Evolutionary conservation across 2,888 invertebrate genomes (phyloP).

Genomic region (Drosophila longiperda): DNA sequence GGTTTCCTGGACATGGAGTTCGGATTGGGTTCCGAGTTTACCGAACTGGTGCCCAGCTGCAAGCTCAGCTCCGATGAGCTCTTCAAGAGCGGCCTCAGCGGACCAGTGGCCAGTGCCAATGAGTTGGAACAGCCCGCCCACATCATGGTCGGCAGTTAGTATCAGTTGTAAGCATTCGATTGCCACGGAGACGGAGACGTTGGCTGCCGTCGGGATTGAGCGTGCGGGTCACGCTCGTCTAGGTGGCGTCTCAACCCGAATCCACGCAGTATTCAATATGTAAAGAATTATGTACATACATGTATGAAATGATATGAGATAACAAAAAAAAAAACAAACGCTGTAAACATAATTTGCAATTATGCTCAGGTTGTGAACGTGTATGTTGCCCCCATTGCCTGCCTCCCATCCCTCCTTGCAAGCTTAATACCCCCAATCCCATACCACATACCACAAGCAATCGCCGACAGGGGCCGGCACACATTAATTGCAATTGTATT

Average conservation of each 20-base stretch:
- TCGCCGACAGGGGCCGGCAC: conserved; percentile 45
- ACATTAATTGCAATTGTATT: conserved; percentile 62
- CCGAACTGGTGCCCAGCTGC: conserved; percentile 86
- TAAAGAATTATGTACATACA: conserved; percentile 30
- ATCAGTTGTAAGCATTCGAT: conserved; percentile 81
- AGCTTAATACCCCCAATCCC: background rate
- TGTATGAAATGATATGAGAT: conserved; percentile 20
- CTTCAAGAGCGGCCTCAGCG: conserved; percentile 85
- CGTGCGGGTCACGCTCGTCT: conserved; percentile 65
- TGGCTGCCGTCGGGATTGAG: conserved; percentile 33
- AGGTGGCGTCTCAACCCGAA: conserved; percentile 43
- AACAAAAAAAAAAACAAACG: conserved; percentile 19
- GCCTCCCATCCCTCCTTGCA: conserved; percentile 7
- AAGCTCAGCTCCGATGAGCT: conserved; percentile 87
- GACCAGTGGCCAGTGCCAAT: conserved; percentile 83
- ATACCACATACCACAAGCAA: conserved; percentile 19
- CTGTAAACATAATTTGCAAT: conserved; percentile 59
- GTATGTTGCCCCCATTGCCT: conserved; percentile 34
- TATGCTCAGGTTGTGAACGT: conserved; percentile 85
- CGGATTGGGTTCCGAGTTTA: conserved; percentile 86
- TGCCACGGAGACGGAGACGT: conserved; percentile 10
- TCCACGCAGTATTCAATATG: conserved; percentile 72
- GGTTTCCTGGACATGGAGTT: conserved; percentile 85
- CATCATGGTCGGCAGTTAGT: conserved; percentile 86
- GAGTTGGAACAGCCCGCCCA: conserved; percentile 87